Evolutionary conservation across 2,888 invertebrate species (phyloP), one percentile per base, ranked within the genome.

Genomic region (Panopea generosa): DNA sequence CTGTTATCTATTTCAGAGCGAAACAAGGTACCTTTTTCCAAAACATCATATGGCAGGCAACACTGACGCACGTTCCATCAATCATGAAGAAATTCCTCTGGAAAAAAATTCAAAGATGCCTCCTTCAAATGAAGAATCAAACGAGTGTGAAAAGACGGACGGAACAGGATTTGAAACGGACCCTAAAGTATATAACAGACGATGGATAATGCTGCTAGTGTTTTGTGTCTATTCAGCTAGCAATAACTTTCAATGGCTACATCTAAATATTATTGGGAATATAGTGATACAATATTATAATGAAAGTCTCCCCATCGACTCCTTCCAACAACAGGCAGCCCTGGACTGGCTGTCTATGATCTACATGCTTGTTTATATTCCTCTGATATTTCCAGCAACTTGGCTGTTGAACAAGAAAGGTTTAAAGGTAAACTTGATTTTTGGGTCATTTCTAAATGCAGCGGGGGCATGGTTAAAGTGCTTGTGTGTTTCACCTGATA

Each of bases 281-380:
- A 95, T 97, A 66, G 94, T 98, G 47, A 71, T 85, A 16, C 47
- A 94, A n/a, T 95, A 95, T 86, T 93, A 93, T 85, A 91, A 90
- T 72, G 90, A 82, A 20, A 90, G 90, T 74, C 79, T 92, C 22
- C 92, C 92, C 1, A 85, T 75, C 2, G 80, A 83, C 40, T 22
- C 65, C 2, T 90, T 83, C 60, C 84, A 89, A 78, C 76, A 85
- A 57, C 84, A 86, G 65, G 77, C 88, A 84, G 94, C 95, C 89
- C 96, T 99, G 65, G 96, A 99, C 93, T 98, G 98, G 98, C 97
- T 98, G 24, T 98, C 98, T 50, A 97, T 99, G 96, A 95, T 99
- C 89, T 99, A 96, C 94, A 99, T 99, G 99, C 95, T 97, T 83
- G 95, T 96, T 2, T 99, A 99, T 93, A 98, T 99, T 88, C 97